These are phyloP conservation scores for Erebia ligea DNA, from an alignment of 2,888 invertebrate species.

Conservation along the genomic window DNA sequence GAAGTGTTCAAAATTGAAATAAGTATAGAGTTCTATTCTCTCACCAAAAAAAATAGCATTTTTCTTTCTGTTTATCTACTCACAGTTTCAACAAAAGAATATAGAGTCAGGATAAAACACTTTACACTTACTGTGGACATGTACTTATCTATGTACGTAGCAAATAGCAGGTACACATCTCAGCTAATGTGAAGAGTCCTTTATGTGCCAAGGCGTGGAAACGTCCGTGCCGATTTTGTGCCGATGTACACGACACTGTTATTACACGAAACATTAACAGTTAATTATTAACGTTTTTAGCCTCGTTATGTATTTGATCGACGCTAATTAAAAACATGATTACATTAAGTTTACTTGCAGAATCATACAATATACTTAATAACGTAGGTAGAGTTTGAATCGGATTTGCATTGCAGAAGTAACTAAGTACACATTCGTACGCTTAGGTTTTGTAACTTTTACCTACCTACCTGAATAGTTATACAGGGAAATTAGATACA, in stretches of 20 bases:
- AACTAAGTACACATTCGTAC: not conserved
- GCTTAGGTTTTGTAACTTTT: too few relatives aligned
- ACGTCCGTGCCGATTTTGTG: constrained; percentile 35
- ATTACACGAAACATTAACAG: constrained; percentile 43
- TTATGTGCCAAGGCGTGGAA: constrained; percentile 43
- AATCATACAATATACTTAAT: not conserved
- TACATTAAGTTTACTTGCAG: not conserved
- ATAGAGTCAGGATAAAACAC: too few relatives aligned
- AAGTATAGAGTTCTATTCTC: too few relatives aligned
- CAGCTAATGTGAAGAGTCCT: not conserved
- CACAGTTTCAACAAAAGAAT: too few relatives aligned
- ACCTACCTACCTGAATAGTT: too few relatives aligned
- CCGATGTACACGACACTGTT: constrained; percentile 40
- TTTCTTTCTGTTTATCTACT: too few relatives aligned
- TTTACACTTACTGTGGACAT: too few relatives aligned
- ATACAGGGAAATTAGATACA: too few relatives aligned
- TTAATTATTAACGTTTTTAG: constrained; percentile 42
- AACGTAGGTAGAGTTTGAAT: not conserved
- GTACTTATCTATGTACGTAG: too few relatives aligned
- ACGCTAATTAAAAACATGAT: constrained; percentile 11
- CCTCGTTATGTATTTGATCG: constrained; percentile 20
- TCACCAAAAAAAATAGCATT: too few relatives aligned
- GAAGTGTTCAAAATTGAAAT: too few relatives aligned
- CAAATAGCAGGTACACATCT: too few relatives aligned
- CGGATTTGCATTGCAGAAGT: not conserved